phyloP scores from a whole-genome alignment of 2,888 invertebrate species.

The Seladonia tumulorum region DNA sequence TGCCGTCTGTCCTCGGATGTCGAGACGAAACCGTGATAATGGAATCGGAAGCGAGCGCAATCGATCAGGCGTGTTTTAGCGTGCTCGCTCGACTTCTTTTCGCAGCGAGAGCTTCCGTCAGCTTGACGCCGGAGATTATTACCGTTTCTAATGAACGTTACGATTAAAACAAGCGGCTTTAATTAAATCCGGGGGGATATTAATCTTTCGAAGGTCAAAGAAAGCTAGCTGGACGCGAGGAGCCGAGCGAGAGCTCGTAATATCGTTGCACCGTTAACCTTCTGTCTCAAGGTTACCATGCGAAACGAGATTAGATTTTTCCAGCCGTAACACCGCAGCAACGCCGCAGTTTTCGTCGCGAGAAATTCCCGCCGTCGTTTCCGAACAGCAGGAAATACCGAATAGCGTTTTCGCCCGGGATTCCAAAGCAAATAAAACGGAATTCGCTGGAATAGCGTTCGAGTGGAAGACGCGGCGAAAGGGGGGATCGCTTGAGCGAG shows the following conservation, averaged over 20 bases:
- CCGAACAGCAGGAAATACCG: not conserved
- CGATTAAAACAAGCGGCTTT: conserved; percentile 56
- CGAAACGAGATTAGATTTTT: conserved; percentile 19
- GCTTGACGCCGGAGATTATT: conserved; percentile 50
- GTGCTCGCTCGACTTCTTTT: conserved; percentile 47
- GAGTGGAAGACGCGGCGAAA: conserved; percentile 22
- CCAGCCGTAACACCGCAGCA: not conserved
- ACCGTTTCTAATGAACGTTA: conserved; percentile 56
- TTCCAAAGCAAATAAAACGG: not conserved
- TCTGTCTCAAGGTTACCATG: not conserved
- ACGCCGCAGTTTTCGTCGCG: not conserved
- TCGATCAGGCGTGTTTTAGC: conserved; percentile 55
- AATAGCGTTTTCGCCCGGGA: not conserved
- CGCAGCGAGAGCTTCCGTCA: conserved; percentile 35
- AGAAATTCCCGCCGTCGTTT: not conserved
- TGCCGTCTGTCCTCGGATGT: not conserved
- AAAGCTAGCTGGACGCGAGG: conserved; percentile 31
- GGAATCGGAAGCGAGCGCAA: conserved; percentile 28
- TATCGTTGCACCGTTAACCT: conserved; percentile 34
- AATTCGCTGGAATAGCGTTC: not conserved
- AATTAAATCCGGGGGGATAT: conserved; percentile 59
- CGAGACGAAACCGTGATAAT: conserved; percentile 6
- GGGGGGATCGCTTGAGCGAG: conserved; percentile 55
- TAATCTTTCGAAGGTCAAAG: conserved; percentile 58
- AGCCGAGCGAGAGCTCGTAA: not conserved